Base-by-base conservation (phyloP, 2,113 vertebrate species). In the Lepidothrix coronata region DNA sequence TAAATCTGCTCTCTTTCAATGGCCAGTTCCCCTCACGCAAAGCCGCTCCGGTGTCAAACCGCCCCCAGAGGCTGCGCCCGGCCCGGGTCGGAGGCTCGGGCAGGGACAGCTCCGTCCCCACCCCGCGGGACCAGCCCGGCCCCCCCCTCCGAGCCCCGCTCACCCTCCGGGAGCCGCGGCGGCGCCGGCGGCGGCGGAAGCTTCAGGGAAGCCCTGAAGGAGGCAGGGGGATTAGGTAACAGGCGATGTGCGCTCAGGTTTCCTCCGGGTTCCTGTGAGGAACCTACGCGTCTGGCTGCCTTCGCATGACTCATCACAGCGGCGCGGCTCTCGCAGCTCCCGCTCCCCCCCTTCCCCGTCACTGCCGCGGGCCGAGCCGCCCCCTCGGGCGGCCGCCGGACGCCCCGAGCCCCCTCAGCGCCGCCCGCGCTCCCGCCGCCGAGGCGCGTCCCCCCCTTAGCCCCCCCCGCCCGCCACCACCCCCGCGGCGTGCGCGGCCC, bases 231-330 rank as follows among this genome's bases (percentile, higher is more conserved):
- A 93, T 93, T 95, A 89, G 88, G 95, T 95, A 96, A 93, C 37
- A 28, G 39, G 80, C 93, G 90, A 82, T 9, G 91, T 22, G 76
- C 95, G 51, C 90, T 95, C 93, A 96, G 93, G 95, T 95, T 93
- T 91, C 95, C 95, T 91, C 52, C 57, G 88, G 95, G 91, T 83
- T 96, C 93, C 93, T 95, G 80, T 13, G 80, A 93, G 88, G 93
- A 96, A 93, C 95, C 95, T 93, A 94, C 95, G 93, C 95, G 95
- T 95, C 95, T 95, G 95, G 93, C 95, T 89, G 93, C 88, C 95
- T 80, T 39, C 25, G 61, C 93, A 11, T 96, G 95, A 96, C 93
- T 96, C 95, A 95, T 89, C 94, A 62, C 73, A 62, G 63, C 94
- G 73, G 82, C 89, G 85, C 85, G 85, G 70, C 86, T 68, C 62